Percentiles rank a stretch among this genome's conserved stretches.
Evolutionary conservation across 2,888 invertebrate species (phyloP).

Genomic region (Panopea generosa): DNA sequence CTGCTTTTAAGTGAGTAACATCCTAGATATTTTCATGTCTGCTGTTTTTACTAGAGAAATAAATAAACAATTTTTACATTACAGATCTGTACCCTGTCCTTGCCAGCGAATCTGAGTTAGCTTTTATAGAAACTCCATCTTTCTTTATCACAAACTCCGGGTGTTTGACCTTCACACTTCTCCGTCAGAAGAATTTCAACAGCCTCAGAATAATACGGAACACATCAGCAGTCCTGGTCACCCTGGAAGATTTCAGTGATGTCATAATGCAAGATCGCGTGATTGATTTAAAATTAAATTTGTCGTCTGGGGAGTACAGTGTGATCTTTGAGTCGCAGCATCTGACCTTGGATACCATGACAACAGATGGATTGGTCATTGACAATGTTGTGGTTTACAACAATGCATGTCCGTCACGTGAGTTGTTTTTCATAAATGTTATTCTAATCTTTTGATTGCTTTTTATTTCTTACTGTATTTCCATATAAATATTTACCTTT

Average conservation of each 20-base stretch:
- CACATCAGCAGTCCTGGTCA: neutral
- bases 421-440: too few species aligned
- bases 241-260: slow-evolving; percentile 4
- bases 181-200: slow-evolving; percentile 15
- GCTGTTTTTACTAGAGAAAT: too few species aligned
- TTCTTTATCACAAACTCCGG: neutral
- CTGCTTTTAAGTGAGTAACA: too few species aligned
- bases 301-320: slow-evolving; percentile 22
- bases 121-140: slow-evolving; percentile 15
- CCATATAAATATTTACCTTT: too few species aligned
- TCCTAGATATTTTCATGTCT: too few species aligned
- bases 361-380: neutral
- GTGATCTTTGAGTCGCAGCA: slow-evolving; percentile 30
- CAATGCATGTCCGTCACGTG: neutral
- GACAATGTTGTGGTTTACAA: slow-evolving; percentile 15
- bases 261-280: too few species aligned
- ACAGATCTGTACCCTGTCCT: neutral
- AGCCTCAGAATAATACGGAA: slow-evolving; percentile 23
- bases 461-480: too few species aligned
- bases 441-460: too few species aligned
- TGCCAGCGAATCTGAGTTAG: slow-evolving; percentile 2
- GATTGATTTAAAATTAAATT: neutral
- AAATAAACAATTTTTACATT: too few species aligned
- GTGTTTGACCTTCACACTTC: slow-evolving; percentile 18
- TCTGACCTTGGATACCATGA: neutral